These are phyloP conservation scores for Rattus norvegicus DNA, from an alignment of 2,113 vertebrate species.

Conservation along the genomic window DNA sequence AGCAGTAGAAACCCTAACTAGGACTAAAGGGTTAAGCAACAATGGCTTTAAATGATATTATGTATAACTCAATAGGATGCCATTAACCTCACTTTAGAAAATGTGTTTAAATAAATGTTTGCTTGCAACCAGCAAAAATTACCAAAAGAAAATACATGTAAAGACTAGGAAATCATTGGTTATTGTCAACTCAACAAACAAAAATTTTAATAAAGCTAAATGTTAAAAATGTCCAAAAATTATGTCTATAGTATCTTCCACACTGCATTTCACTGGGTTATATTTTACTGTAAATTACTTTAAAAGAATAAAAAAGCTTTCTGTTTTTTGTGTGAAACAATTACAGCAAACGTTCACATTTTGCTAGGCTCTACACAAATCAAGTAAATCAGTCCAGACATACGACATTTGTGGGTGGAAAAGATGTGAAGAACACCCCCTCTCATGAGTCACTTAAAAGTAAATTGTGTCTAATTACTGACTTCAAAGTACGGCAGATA, in stretches of 20 bases:
- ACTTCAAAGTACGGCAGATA: neutral
- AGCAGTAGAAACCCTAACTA: neutral
- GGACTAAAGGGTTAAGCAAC: neutral
- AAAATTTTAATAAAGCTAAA: neutral
- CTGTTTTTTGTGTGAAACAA: neutral
- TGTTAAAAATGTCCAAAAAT: neutral
- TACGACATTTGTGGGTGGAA: neutral
- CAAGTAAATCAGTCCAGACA: neutral
- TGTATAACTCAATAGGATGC: neutral
- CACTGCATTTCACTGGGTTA: neutral
- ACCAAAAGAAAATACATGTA: neutral
- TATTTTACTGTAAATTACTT: neutral
- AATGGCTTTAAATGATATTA: neutral
- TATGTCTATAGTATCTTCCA: neutral
- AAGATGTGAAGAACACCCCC: neutral
- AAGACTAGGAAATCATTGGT: neutral
- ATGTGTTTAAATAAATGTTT: neutral
- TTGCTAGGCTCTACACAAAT: neutral
- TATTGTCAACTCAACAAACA: neutral
- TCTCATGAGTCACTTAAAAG: neutral
- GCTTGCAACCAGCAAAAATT: neutral
- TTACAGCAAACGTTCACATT: neutral
- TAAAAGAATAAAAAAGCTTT: neutral
- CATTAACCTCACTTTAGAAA: neutral
- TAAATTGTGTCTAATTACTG: neutral